Conservation (phyloP, 2,797 vertebrate genomes). For the Xenops minutus region DNA sequence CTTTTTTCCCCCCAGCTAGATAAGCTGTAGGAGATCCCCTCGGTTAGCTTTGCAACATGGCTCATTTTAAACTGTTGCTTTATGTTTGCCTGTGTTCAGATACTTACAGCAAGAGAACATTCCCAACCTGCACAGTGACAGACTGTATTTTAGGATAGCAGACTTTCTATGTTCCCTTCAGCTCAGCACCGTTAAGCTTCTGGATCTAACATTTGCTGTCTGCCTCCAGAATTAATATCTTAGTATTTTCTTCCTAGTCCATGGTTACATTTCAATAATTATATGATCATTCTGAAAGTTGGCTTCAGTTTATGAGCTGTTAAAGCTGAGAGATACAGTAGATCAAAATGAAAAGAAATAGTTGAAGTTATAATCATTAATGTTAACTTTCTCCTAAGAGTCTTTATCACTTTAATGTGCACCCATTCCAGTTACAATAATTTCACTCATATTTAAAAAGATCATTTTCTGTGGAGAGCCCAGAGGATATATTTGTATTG, state of each 20-base stretch:
- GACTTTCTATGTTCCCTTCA: slow-evolving; percentile 61
- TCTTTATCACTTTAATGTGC: slow-evolving; percentile 5
- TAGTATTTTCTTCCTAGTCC: slow-evolving; percentile 45
- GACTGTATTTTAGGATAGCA: slow-evolving; percentile 56
- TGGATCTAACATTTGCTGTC: slow-evolving; percentile 46
- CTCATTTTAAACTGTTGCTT: slow-evolving; percentile 58
- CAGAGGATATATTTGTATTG: not conserved
- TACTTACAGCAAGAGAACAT: not conserved
- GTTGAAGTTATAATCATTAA: not conserved
- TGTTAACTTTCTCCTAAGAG: not conserved
- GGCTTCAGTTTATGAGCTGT: slow-evolving; percentile 73
- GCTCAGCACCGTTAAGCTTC: slow-evolving; percentile 70
- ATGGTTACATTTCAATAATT: slow-evolving; percentile 71
- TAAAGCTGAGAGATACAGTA: slow-evolving; percentile 55
- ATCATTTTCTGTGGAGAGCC: not conserved
- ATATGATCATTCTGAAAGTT: slow-evolving; percentile 74
- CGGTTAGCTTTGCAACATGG: slow-evolving; percentile 58
- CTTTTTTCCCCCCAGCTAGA: slow-evolving; percentile 20
- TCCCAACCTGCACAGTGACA: not conserved
- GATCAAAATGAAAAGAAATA: slow-evolving; percentile 11
- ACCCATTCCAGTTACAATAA: not conserved
- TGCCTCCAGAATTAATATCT: slow-evolving; percentile 68
- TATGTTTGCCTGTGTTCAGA: slow-evolving; percentile 32
- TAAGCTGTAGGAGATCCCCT: slow-evolving; percentile 21
- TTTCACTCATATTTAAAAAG: not conserved